Conservation (phyloP, 2,888 invertebrate genomes). For the Nipponacmea schrenckii region DNA sequence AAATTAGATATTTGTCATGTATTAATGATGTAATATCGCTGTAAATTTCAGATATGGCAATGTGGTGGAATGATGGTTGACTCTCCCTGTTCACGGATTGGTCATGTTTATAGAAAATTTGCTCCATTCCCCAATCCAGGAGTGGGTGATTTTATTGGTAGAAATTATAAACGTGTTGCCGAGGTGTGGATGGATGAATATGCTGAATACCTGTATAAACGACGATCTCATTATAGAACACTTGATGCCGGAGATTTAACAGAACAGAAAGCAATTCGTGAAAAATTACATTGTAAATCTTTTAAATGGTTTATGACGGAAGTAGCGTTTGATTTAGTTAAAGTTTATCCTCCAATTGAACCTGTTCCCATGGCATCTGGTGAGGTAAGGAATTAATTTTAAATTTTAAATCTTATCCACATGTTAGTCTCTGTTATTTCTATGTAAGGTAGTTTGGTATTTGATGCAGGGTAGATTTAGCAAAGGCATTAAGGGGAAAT, state of each 20-base stretch:
- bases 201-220: slow-evolving; percentile 83
- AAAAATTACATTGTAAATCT: slow-evolving; percentile 83
- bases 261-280: slow-evolving; percentile 80
- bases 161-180: slow-evolving; percentile 89
- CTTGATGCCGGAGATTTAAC: slow-evolving; percentile 86
- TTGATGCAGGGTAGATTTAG: no score
- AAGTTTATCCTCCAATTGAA: slow-evolving; percentile 88
- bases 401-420: background rate
- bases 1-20: no score
- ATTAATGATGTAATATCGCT: no score
- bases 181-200: slow-evolving; percentile 99
- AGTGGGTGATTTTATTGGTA: slow-evolving; percentile 86
- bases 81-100: slow-evolving; percentile 91
- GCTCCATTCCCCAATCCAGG: slow-evolving; percentile 87
- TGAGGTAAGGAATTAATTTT: slow-evolving; percentile 71
- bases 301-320: slow-evolving; percentile 96
- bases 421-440: no score
- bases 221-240: slow-evolving; percentile 77
- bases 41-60: slow-evolving; percentile 80
- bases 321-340: slow-evolving; percentile 88
- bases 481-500: no score
- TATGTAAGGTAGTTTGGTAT: no score
- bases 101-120: slow-evolving; percentile 77
- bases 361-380: slow-evolving; percentile 86
- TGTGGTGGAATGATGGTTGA: slow-evolving; percentile 93